Percentiles rank a stretch among this genome's conserved stretches.
These are phyloP conservation scores for Enteromius viviparus DNA, from an alignment of 2,797 vertebrate genomes.

Conservation along the genomic window DNA sequence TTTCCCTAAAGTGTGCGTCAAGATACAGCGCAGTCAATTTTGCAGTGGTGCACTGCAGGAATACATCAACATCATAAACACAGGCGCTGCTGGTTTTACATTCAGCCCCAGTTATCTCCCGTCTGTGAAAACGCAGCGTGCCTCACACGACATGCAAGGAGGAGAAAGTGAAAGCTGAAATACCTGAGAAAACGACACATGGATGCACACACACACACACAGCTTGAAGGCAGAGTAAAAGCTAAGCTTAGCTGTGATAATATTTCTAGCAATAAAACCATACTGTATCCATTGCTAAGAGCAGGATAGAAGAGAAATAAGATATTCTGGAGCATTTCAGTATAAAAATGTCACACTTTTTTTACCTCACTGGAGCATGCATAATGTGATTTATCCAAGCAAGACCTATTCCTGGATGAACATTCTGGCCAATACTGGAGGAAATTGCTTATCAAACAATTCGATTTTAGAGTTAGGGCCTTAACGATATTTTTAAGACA, in stretches of 20 bases:
- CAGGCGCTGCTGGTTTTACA: not conserved
- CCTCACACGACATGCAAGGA: slow-evolving; percentile 6
- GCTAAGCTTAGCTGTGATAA: slow-evolving; percentile 22
- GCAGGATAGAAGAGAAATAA: slow-evolving; percentile 28
- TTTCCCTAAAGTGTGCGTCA: slow-evolving; percentile 41
- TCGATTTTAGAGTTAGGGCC: not conserved
- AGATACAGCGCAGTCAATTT: slow-evolving; percentile 40
- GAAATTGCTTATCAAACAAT: not conserved
- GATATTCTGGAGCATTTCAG: slow-evolving; percentile 14
- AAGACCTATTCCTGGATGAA: not conserved
- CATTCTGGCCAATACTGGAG: not conserved
- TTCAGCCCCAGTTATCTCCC: slow-evolving; percentile 39
- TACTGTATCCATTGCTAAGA: slow-evolving; percentile 12
- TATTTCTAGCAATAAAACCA: slow-evolving; percentile 11
- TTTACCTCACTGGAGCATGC: not conserved
- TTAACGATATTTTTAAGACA: not conserved
- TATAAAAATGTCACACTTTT: slow-evolving; percentile 32
- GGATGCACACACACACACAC: slow-evolving; percentile 38
- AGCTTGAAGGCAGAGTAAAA: slow-evolving; percentile 16
- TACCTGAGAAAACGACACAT: slow-evolving; percentile 24
- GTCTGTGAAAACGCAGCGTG: not conserved
- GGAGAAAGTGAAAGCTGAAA: slow-evolving; percentile 41
- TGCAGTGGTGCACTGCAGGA: slow-evolving; percentile 48
- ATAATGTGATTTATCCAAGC: not conserved
- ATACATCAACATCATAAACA: slow-evolving; percentile 23